Evolutionary conservation across 2,888 invertebrate species (phyloP).

Genomic region (Caenorhabditis doughertyi): DNA sequence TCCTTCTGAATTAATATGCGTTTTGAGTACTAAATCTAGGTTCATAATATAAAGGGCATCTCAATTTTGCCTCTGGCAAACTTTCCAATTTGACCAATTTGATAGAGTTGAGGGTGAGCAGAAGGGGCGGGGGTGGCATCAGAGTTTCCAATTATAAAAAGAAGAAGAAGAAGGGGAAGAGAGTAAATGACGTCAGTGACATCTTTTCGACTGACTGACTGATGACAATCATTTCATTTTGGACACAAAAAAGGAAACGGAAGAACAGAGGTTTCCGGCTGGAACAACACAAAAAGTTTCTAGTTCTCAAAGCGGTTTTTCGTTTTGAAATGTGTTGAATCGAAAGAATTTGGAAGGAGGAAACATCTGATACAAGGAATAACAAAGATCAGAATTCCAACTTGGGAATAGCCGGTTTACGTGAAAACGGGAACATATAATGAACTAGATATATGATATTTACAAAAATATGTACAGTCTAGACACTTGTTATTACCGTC

Average conservation of each 20-base stretch:
- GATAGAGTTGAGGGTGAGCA: constrained; percentile 26
- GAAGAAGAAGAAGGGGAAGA: constrained; percentile 13
- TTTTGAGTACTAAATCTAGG: neutral
- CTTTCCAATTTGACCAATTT: constrained; percentile 50
- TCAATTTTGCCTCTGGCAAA: constrained; percentile 54
- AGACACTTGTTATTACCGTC: neutral
- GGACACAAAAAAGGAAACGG: constrained; percentile 34
- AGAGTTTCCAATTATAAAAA: constrained; percentile 50
- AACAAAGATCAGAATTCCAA: constrained; percentile 16
- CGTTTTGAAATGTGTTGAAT: constrained; percentile 13
- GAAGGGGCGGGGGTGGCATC: constrained; percentile 46
- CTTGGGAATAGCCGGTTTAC: too few relatives aligned
- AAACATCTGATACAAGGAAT: neutral
- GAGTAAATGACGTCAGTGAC: constrained; percentile 29
- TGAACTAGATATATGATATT: neutral
- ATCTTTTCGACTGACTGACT: constrained; percentile 35
- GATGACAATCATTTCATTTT: constrained; percentile 33
- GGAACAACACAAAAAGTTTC: constrained; percentile 7
- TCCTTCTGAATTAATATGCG: too few relatives aligned
- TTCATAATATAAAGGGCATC: constrained; percentile 17
- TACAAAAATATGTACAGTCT: neutral
- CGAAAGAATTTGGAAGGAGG: neutral
- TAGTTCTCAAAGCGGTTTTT: constrained; percentile 3
- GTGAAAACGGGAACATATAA: neutral
- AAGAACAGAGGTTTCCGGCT: constrained; percentile 40